Conservation (phyloP, 1,140 invertebrate genomes). For the Drosophila biarmipes region DNA sequence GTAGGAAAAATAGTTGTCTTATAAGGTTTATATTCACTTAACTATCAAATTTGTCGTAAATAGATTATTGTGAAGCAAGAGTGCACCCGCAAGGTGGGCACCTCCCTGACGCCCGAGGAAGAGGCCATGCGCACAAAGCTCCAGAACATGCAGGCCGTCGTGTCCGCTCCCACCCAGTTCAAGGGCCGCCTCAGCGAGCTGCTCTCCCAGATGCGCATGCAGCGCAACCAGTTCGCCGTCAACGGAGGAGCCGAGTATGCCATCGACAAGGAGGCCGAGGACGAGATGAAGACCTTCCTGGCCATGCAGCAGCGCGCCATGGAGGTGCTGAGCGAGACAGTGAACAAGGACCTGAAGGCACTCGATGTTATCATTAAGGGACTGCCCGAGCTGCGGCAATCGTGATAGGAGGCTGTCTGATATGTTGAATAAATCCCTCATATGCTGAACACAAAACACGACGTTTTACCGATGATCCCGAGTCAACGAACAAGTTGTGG, state of each 20-base stretch:
- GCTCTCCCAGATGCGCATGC: conserved; percentile 93
- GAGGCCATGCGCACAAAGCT: conserved; percentile 93
- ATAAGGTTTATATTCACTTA: background rate
- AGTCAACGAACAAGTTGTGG: conserved; percentile 67
- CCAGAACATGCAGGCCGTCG: conserved; percentile 93
- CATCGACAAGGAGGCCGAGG: conserved; percentile 87
- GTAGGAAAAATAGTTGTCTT: conserved; percentile 79
- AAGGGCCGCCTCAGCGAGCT: conserved; percentile 96
- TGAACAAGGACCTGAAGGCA: conserved; percentile 90
- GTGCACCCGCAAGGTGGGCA: conserved; percentile 92
- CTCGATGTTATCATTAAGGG: conserved; percentile 93
- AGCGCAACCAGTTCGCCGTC: conserved; percentile 86
- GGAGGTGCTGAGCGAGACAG: conserved; percentile 91
- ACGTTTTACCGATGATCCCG: conserved; percentile 34
- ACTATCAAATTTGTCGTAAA: too few species aligned
- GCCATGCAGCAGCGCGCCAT: conserved; percentile 94
- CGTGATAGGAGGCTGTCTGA: conserved; percentile 22
- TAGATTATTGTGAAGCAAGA: conserved; percentile 95
- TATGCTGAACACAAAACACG: conserved; percentile 17
- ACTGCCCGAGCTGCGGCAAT: conserved; percentile 85
- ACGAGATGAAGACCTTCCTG: conserved; percentile 90
- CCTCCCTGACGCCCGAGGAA: conserved; percentile 94
- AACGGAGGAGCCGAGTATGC: conserved; percentile 85
- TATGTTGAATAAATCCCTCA: conserved; percentile 41
- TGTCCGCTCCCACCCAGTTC: conserved; percentile 96